phyloP scores from a whole-genome alignment of 2,888 invertebrate species.

The Caenorhabditis sp. region DNA sequence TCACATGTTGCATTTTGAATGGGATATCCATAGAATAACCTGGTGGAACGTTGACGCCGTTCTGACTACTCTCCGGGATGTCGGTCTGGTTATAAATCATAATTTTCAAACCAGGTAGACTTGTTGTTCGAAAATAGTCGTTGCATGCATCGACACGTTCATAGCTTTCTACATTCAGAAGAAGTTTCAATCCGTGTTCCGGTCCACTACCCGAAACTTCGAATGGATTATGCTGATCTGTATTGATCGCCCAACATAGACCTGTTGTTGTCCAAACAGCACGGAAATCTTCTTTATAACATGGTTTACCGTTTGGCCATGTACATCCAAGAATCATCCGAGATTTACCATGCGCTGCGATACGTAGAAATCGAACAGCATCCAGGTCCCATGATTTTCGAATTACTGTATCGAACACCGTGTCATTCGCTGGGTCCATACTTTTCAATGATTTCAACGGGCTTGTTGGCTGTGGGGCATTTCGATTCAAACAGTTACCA shows the following conservation, averaged over 20 bases:
- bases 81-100: conserved; percentile 69
- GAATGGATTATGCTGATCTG: conserved; percentile 58
- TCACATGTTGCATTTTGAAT: conserved; percentile 67
- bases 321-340: conserved; percentile 65
- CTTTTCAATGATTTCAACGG: not conserved
- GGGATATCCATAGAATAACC: conserved; percentile 70
- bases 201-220: conserved; percentile 59
- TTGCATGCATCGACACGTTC: conserved; percentile 69
- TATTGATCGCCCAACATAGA: conserved; percentile 69
- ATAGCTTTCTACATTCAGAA: conserved; percentile 68
- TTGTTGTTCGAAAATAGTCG: conserved; percentile 59
- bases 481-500: conserved; percentile 60
- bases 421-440: conserved; percentile 2
- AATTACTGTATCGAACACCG: conserved; percentile 43
- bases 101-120: conserved; percentile 64
- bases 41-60: conserved; percentile 69
- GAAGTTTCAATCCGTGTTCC: conserved; percentile 59
- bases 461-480: not conserved
- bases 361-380: conserved; percentile 64
- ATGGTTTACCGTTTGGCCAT: conserved; percentile 68
- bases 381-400: conserved; percentile 67
- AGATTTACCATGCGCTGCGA: conserved; percentile 66
- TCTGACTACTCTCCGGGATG: conserved; percentile 59
- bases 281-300: conserved; percentile 57
- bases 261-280: conserved; percentile 70